Conservation (phyloP, 2,797 vertebrate species). For the Coranthus polyacanthus region DNA sequence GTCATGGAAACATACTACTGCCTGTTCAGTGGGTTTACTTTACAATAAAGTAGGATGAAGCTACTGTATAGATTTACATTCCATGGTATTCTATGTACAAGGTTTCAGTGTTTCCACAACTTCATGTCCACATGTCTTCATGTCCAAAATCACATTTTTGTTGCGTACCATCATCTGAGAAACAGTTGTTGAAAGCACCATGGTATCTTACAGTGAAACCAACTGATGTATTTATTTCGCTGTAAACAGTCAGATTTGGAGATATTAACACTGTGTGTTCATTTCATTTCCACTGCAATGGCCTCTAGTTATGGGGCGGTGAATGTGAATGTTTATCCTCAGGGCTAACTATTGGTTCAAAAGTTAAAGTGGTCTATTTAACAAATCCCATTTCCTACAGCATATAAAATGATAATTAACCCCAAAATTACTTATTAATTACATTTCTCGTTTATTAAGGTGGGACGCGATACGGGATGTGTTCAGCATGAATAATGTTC, state of each 20-base stretch:
- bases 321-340: constrained; percentile 25
- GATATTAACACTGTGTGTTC: constrained; percentile 34
- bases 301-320: constrained; percentile 52
- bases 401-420: constrained; percentile 9
- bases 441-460: constrained; percentile 10
- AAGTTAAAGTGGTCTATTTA: constrained; percentile 17
- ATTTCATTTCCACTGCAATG: constrained; percentile 63
- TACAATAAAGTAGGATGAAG: constrained; percentile 51
- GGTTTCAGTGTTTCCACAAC: constrained; percentile 38
- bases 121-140: constrained; percentile 11
- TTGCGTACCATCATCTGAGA: constrained; percentile 40
- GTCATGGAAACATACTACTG: constrained; percentile 54
- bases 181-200: constrained; percentile 62
- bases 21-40: constrained; percentile 52
- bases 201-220: constrained; percentile 53
- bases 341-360: not conserved
- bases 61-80: constrained; percentile 64
- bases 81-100: constrained; percentile 71
- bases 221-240: constrained; percentile 34
- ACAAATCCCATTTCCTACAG: constrained; percentile 9
- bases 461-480: not conserved
- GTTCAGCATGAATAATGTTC: not conserved
- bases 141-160: constrained; percentile 19
- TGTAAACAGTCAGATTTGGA: constrained; percentile 38
- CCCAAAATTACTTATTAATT: constrained; percentile 9